A percentile compares a stretch with the other conserved stretches of the same genome.
phyloP scores from a whole-genome alignment of 2,888 invertebrate genomes.

The Tipula vernalis region DNA sequence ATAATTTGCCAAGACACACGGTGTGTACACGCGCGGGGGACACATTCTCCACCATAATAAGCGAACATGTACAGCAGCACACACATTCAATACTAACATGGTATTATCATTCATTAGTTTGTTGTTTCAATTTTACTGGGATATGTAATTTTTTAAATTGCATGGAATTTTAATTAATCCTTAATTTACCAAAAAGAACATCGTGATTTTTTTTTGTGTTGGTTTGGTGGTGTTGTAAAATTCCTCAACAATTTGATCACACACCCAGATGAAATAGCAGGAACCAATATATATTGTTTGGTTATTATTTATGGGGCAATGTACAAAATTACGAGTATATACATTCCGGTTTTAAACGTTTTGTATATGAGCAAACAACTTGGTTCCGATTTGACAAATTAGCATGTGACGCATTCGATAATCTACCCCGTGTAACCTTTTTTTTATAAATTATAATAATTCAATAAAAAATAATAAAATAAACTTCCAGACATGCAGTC shows the following conservation, averaged over 20 bases:
- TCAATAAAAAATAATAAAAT: not conserved
- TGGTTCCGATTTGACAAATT: not conserved
- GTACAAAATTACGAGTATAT: not conserved
- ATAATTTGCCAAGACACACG: not conserved
- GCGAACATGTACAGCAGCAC: not conserved
- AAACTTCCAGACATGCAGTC: not conserved
- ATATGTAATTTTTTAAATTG: not conserved
- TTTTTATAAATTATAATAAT: not conserved
- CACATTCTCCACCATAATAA: not conserved
- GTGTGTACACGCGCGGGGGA: not conserved
- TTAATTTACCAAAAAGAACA: not conserved
- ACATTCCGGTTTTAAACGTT: no score
- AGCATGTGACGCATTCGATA: not conserved
- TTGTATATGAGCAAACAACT: not conserved
- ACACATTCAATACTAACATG: not conserved
- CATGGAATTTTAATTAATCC: not conserved
- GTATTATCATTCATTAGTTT: not conserved
- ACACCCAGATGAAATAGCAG: not conserved
- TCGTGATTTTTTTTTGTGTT: not conserved
- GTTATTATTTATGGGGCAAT: not conserved
- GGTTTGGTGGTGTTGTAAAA: not conserved
- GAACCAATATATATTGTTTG: not conserved
- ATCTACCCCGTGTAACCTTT: not conserved
- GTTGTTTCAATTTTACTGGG: not conserved
- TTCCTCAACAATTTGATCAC: not conserved